These are phyloP conservation scores for Monochamus alternatus DNA, from an alignment of 2,888 invertebrate genomes.

Conservation along the genomic window DNA sequence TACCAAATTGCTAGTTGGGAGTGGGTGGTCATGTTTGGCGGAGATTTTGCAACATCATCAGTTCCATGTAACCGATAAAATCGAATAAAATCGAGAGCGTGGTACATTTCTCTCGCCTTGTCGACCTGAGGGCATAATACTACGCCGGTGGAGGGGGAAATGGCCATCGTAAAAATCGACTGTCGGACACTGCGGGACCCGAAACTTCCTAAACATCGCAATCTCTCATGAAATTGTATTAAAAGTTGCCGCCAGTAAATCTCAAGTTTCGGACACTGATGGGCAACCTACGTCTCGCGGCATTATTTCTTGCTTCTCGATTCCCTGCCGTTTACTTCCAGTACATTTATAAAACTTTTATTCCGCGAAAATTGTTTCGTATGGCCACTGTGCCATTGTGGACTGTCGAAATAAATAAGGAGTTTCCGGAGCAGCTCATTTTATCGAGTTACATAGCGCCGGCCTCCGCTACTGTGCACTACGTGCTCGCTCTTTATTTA, in stretches of 20 bases:
- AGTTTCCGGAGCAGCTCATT: constrained; percentile 34
- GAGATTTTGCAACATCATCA: neutral
- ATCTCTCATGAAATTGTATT: constrained; percentile 61
- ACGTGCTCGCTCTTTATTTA: constrained; percentile 35
- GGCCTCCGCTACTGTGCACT: neutral
- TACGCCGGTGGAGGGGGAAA: constrained; percentile 35
- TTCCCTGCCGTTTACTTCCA: constrained; percentile 52
- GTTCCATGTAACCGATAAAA: constrained; percentile 20
- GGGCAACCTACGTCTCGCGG: constrained; percentile 53
- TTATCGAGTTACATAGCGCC: constrained; percentile 31
- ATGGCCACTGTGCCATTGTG: constrained; percentile 39
- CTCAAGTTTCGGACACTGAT: constrained; percentile 59
- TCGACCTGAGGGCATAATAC: constrained; percentile 36
- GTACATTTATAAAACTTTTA: constrained; percentile 56
- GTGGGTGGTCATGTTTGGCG: too few relatives aligned
- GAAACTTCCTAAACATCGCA: constrained; percentile 55
- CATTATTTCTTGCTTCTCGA: constrained; percentile 38
- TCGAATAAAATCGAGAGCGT: constrained; percentile 26
- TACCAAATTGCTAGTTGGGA: too few relatives aligned
- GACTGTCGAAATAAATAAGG: constrained; percentile 54
- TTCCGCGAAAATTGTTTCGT: constrained; percentile 52
- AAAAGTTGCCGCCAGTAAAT: constrained; percentile 60
- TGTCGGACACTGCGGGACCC: constrained; percentile 48
- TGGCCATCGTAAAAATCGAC: constrained; percentile 53
- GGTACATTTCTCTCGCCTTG: constrained; percentile 30